Evolutionary conservation across 2,797 vertebrate species (phyloP), one percentile per base, ranked within the genome.

Genomic region (Yasuhikotakia modesta): DNA sequence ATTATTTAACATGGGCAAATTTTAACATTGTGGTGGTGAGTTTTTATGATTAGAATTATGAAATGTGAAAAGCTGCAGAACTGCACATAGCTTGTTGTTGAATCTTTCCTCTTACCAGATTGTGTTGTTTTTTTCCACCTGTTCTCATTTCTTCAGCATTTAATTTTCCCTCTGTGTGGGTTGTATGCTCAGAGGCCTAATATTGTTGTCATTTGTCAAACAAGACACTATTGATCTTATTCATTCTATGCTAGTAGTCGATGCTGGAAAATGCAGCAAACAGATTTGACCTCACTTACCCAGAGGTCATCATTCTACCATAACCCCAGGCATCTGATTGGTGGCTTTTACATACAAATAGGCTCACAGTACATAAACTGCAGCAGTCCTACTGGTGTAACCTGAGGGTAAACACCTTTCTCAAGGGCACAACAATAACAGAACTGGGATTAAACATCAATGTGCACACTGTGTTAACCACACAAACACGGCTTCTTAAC

Each of bases 131-230:
- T n/a, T 17, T 19, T 63, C 17, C n/a, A 16, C 30, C 30, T 63
- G 16, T 30, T 61, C 27, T 63, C 32, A 30, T 63, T 35, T 35
- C 60, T 63, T 30, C 30, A 63, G 60, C 30, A 63, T 63, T 63
- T 45, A 8, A 55, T 39, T 70, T 52, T 45, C n/a, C 14, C n/a
- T 60, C 27, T 52, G 17, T 63, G 43, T 39, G 71, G 48, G 14
- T 64, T 73, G 45, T n/a, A n/a, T n/a, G n/a, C n/a, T n/a, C n/a
- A 73, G 55, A 72, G 27, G 19, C 45, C 1, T 63, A 63, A 35
- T 52, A 22, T 35, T 73, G 60, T 22, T 73, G 58, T 73, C 45
- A 63, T 64, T 63, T 35, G 58, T 73, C 60, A 74, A 73, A 64
- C 71, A 73, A 16, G 61, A 58, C 70, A 72, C 5, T 60, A 60